phyloP scores from a whole-genome alignment of 1,140 invertebrate genomes.

The Plodia interpunctella region DNA sequence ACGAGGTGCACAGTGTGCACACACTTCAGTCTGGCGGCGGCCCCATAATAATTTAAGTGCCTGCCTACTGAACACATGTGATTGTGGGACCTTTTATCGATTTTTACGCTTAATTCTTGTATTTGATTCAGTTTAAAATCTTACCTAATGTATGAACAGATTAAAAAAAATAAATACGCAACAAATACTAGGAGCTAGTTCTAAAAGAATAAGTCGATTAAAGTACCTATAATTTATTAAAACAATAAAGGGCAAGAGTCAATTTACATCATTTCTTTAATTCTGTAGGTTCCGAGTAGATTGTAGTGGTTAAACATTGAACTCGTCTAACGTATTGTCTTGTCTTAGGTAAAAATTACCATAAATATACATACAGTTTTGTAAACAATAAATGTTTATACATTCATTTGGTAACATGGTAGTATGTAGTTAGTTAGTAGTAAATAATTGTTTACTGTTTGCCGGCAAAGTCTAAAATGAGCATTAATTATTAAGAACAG shows the following conservation, averaged over 20 bases:
- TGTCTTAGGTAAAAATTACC: background rate
- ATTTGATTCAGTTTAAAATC: background rate
- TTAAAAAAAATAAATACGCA: too few species aligned
- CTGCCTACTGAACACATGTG: background rate
- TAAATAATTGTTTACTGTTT: too few species aligned
- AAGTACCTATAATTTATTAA: background rate
- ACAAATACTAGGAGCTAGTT: too few species aligned
- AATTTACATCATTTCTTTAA: background rate
- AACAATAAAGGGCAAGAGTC: background rate
- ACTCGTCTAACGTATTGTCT: background rate
- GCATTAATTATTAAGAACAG: too few species aligned
- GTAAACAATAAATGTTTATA: too few species aligned
- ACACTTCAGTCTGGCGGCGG: background rate
- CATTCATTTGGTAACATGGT: too few species aligned
- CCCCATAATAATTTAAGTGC: background rate
- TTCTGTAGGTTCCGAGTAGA: background rate
- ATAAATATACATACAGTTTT: background rate
- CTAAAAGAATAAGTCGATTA: background rate
- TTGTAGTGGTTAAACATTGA: background rate
- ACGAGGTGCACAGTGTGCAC: constrained; percentile 35
- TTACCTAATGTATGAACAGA: too few species aligned
- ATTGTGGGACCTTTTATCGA: background rate
- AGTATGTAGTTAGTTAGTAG: too few species aligned
- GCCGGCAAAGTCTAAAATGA: too few species aligned
- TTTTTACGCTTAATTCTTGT: too few species aligned